Evolutionary conservation across 2,113 vertebrate genomes (phyloP), one percentile per base, ranked within the genome.

Genomic region (Candoia aspera): DNA sequence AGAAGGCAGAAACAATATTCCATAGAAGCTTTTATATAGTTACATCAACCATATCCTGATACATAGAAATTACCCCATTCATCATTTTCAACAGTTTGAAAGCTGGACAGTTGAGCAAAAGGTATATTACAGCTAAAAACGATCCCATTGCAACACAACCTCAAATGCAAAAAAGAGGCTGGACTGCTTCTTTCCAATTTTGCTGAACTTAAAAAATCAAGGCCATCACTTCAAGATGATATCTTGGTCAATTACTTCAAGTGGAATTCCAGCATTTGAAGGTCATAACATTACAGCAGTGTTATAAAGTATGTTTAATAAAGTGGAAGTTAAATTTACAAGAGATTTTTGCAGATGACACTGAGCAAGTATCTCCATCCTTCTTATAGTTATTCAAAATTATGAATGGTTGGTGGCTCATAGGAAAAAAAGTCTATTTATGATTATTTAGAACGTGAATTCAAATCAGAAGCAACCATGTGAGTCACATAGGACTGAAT

Each of bases 351-450:
- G 37, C 17, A 68, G 15, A 24, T 19, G 53, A 53, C 5, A 49
- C 26, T 49, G 29, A 9, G 24, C 88, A 23, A 90, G 90, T 3
- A 95, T 93, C n/a, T 94, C 93, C 90, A 94, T 94, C 62, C 59
- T 93, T 37, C 64, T 57, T n/a, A 26, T 33, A 13, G 54, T 55
- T 23, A 46, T 58, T 59, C 24, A 58, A 17, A 90, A 33, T 84
- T 21, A 53, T 12, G 49, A 55, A 15, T 23, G 33, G 17, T 0
- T 19, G 12, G 57, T 33, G 26, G 5, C 46, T 12, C 24, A 49
- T 8, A 11, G 73, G 83, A 13, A 55, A n/a, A 84, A 58, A 62
- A 73, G 33, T 68, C 64, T 68, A 68, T 73, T n/a, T 73, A 33
- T 73, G n/a, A 8, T 26, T 26, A 85, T n/a, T 60, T 62, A 55